Percentiles rank a stretch among this genome's conserved stretches.
Evolutionary conservation across 1,140 invertebrate genomes (phyloP).

Genomic region (Tyrophagus putrescentiae): DNA sequence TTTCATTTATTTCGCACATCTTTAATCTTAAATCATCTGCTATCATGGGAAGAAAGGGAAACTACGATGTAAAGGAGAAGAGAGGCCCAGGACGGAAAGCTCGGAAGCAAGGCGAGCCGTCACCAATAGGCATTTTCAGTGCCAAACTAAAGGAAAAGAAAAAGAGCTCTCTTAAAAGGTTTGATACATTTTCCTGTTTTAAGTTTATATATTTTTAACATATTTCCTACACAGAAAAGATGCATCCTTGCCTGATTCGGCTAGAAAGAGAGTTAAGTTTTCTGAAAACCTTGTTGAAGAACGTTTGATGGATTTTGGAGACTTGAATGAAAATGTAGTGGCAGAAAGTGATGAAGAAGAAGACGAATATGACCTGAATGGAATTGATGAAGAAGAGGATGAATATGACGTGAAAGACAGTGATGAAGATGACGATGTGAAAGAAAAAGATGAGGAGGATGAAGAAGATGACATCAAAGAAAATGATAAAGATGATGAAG

Average conservation of each 20-base stretch:
- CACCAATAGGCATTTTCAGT: constrained; percentile 40
- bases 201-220: constrained; percentile 8
- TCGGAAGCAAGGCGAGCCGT: constrained; percentile 64
- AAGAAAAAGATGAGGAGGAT: constrained; percentile 55
- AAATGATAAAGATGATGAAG: constrained; percentile 7
- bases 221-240: constrained; percentile 18
- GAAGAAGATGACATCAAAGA: constrained; percentile 38
- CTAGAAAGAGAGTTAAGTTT: constrained; percentile 19
- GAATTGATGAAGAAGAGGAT: constrained; percentile 41
- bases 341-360: constrained; percentile 23
- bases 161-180: background rate
- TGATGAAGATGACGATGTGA: constrained; percentile 47
- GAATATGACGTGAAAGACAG: constrained; percentile 32
- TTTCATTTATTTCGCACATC: too few relatives aligned
- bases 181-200: constrained; percentile 5
- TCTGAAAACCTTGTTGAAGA: constrained; percentile 21
- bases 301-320: constrained; percentile 15
- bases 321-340: constrained; percentile 25
- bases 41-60: constrained; percentile 69
- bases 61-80: constrained; percentile 54
- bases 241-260: constrained; percentile 24
- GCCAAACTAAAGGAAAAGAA: constrained; percentile 41
- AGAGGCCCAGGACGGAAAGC: constrained; percentile 67
- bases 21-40: background rate
- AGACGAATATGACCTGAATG: constrained; percentile 21